A percentile compares a stretch with the other conserved stretches of the same genome.
Conservation (phyloP, 2,113 vertebrate species). For the Pica pica region DNA sequence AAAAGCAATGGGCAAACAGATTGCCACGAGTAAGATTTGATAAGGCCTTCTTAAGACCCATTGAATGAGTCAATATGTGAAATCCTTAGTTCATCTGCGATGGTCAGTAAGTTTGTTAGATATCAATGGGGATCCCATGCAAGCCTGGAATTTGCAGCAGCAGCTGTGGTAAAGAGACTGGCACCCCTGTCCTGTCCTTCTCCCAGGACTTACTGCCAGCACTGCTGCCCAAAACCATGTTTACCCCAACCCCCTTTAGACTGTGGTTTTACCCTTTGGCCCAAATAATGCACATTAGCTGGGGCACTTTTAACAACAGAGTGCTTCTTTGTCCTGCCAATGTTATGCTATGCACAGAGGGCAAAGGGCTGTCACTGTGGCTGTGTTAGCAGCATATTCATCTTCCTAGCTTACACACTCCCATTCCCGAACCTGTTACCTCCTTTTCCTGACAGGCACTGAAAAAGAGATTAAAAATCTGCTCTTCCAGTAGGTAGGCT, state of each 20-base stretch:
- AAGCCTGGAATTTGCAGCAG: neutral
- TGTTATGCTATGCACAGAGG: neutral
- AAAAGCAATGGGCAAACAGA: too few relatives aligned
- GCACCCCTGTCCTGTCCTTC: accelerated
- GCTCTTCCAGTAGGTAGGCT: neutral
- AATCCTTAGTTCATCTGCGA: neutral
- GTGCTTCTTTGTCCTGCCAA: neutral
- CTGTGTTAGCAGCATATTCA: neutral
- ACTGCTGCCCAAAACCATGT: neutral
- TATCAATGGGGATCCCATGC: accelerated
- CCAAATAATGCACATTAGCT: neutral
- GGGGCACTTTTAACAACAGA: neutral
- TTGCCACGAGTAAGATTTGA: neutral
- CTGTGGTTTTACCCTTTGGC: neutral
- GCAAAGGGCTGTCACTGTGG: neutral
- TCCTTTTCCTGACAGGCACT: neutral
- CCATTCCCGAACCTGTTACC: neutral
- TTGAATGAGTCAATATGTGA: neutral
- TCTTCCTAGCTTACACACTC: neutral
- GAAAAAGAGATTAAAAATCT: neutral
- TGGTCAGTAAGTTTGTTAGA: neutral
- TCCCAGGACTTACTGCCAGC: neutral
- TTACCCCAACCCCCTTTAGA: neutral
- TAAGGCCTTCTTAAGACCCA: neutral
- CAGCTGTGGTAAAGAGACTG: neutral